These are phyloP conservation scores for Xerus inauris DNA, from an alignment of 2,113 vertebrate genomes.

Conservation along the genomic window DNA sequence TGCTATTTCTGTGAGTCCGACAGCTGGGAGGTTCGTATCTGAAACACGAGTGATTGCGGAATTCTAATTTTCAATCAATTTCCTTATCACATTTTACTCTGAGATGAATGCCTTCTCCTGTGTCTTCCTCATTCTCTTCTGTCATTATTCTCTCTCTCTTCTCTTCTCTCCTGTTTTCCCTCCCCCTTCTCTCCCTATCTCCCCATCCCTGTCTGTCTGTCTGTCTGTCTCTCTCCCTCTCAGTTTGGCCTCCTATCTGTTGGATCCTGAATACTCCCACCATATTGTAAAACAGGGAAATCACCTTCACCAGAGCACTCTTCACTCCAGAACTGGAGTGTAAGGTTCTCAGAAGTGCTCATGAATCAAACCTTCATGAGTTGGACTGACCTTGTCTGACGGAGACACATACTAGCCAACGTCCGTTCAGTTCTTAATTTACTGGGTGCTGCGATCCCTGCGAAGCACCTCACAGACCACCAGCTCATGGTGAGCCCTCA, in stretches of 20 bases:
- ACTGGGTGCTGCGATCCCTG: neutral
- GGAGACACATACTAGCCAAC: neutral
- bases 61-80: neutral
- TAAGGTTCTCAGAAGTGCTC: neutral
- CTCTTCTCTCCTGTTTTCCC: no score
- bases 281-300: neutral
- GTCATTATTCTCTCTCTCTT: neutral
- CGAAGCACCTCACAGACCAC: neutral
- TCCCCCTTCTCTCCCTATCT: no score
- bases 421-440: neutral
- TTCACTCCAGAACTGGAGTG: neutral
- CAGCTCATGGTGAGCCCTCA: neutral
- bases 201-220: fast-evolving
- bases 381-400: neutral
- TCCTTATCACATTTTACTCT: neutral
- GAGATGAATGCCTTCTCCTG: neutral
- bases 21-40: neutral
- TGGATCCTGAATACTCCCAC: neutral
- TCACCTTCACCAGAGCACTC: neutral
- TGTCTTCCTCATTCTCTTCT: neutral
- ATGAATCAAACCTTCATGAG: neutral
- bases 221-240: neutral
- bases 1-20: neutral
- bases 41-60: neutral
- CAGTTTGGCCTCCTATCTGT: neutral